phyloP scores from a whole-genome alignment of 2,113 vertebrate species.

The Tetrao urogallus region DNA sequence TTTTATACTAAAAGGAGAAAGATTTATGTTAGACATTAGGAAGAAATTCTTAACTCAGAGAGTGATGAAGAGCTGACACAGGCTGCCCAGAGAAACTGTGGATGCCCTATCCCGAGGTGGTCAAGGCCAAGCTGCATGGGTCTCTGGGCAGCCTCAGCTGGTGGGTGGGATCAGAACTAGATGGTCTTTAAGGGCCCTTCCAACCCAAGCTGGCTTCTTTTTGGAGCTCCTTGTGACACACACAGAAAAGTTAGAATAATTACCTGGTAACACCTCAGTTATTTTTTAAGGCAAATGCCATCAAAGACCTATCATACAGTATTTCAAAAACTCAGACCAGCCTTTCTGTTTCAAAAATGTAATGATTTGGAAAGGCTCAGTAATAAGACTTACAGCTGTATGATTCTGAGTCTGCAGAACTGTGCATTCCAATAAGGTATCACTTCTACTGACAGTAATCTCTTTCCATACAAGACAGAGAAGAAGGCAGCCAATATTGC shows the following conservation, averaged over 20 bases:
- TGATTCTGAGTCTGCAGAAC: neutral
- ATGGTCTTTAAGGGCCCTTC: too few relatives aligned
- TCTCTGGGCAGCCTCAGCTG: too few relatives aligned
- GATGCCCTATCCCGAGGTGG: too few relatives aligned
- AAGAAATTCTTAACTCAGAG: too few relatives aligned
- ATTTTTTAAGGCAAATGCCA: slow-evolving; percentile 79
- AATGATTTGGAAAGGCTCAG: slow-evolving; percentile 72
- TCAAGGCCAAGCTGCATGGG: too few relatives aligned
- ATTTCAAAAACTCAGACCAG: slow-evolving; percentile 61
- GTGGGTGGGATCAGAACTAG: too few relatives aligned
- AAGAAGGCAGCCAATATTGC: neutral
- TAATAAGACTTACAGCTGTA: slow-evolving; percentile 71
- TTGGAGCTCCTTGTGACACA: slow-evolving; percentile 67
- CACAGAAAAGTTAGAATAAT: slow-evolving; percentile 80
- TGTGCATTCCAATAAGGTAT: neutral
- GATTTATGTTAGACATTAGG: too few relatives aligned
- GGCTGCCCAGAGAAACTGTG: too few relatives aligned
- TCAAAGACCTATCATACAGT: slow-evolving; percentile 71
- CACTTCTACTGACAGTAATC: neutral
- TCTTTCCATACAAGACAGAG: neutral
- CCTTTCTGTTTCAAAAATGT: slow-evolving; percentile 60
- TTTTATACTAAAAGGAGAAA: too few relatives aligned
- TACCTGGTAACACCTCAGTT: slow-evolving; percentile 78
- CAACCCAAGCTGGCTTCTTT: slow-evolving; percentile 15
- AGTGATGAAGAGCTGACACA: too few relatives aligned